Conservation (phyloP, 2,888 invertebrate species). For the Leucophora obtusa region DNA sequence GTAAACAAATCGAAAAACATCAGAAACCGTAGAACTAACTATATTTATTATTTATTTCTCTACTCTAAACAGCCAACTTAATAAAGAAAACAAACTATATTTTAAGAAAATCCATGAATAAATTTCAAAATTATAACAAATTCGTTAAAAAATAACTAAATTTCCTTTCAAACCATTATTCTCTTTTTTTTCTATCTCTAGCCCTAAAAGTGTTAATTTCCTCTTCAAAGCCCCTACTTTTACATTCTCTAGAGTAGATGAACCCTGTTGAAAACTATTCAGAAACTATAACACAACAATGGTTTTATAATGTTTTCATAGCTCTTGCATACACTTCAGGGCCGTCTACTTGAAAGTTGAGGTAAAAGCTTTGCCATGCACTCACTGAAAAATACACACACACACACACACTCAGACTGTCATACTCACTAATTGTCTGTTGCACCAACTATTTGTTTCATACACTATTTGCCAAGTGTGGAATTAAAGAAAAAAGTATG, state of each 20-base stretch:
- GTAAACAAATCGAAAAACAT: too few relatives aligned
- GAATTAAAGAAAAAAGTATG: background rate
- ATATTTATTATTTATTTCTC: too few relatives aligned
- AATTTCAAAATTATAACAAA: too few relatives aligned
- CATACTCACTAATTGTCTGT: background rate
- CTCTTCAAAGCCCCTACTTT: background rate
- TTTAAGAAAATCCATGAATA: too few relatives aligned
- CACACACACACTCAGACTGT: background rate
- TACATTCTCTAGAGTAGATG: conserved; percentile 34
- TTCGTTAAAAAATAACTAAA: too few relatives aligned
- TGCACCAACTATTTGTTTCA: conserved; percentile 6
- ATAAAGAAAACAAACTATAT: too few relatives aligned
- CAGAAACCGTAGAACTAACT: too few relatives aligned
- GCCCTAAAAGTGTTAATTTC: background rate
- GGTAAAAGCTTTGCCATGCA: conserved; percentile 66
- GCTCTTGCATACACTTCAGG: conserved; percentile 62
- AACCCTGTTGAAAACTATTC: conserved; percentile 40
- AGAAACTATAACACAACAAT: conserved; percentile 17
- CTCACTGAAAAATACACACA: conserved; percentile 17
- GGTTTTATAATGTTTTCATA: conserved; percentile 48
- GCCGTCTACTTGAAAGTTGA: conserved; percentile 68
- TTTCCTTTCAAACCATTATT: too few relatives aligned
- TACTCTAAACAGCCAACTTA: too few relatives aligned
- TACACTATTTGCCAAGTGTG: conserved; percentile 24
- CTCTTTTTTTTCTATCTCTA: background rate